Evolutionary conservation across 2,888 invertebrate species (phyloP).

Genomic region (Loripinus fragilis): DNA sequence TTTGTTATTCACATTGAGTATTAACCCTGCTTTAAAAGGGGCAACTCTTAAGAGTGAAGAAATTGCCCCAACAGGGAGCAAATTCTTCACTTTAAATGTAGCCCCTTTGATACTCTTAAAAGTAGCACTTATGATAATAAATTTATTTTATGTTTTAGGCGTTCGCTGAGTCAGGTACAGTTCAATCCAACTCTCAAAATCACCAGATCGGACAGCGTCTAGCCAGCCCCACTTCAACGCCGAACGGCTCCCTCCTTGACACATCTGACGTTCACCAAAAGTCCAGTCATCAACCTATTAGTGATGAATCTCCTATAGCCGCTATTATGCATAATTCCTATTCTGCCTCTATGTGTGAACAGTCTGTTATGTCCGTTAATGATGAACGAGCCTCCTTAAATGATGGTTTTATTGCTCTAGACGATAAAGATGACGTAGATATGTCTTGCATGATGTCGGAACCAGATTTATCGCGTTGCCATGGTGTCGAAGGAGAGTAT

Average conservation of each 20-base stretch:
- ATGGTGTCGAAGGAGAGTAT: slow-evolving; percentile 44
- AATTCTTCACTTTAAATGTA: too few relatives aligned
- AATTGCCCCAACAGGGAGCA: too few relatives aligned
- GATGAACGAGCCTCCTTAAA: slow-evolving; percentile 66
- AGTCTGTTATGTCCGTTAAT: slow-evolving; percentile 57
- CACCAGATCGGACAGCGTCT: slow-evolving; percentile 66
- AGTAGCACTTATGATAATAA: neutral
- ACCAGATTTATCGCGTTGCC: slow-evolving; percentile 15
- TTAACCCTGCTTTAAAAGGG: too few relatives aligned
- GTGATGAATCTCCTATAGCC: slow-evolving; percentile 55
- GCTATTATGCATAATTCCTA: slow-evolving; percentile 54
- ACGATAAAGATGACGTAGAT: slow-evolving; percentile 59
- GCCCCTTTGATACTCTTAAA: too few relatives aligned
- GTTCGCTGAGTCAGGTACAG: slow-evolving; percentile 20
- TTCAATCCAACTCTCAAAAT: neutral
- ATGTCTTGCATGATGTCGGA: slow-evolving; percentile 56
- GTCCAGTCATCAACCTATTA: slow-evolving; percentile 30
- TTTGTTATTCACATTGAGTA: too few relatives aligned
- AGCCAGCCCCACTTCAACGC: slow-evolving; percentile 58
- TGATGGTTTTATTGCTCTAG: slow-evolving; percentile 69
- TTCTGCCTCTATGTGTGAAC: slow-evolving; percentile 55
- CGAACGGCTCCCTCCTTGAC: neutral
- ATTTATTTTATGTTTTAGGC: slow-evolving; percentile 36
- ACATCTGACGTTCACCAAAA: slow-evolving; percentile 4
- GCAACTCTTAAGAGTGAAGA: too few relatives aligned